Evolutionary conservation across 1,140 invertebrate species (phyloP).

Genomic region (Diabrotica virgifera): DNA sequence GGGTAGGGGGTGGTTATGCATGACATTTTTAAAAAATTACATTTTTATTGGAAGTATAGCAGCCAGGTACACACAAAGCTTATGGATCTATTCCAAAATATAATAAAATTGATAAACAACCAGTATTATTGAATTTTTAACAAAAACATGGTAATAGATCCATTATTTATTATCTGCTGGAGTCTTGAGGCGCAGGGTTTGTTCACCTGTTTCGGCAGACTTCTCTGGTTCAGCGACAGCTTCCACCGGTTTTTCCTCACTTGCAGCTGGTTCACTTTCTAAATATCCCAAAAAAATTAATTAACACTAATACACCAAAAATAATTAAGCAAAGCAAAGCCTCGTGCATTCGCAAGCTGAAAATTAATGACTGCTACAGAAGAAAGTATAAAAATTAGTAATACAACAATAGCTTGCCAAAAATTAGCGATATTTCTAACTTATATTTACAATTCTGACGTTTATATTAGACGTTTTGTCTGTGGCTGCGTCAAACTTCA

Average conservation of each 20-base stretch:
- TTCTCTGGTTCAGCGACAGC: neutral
- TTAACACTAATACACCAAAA: neutral
- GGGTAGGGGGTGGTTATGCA: no score
- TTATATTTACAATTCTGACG: no score
- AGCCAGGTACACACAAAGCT: no score
- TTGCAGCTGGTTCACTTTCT: neutral
- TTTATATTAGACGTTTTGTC: no score
- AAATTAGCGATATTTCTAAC: no score
- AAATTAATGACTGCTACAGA: neutral
- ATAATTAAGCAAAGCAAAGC: neutral
- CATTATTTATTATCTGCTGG: neutral
- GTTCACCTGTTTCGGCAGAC: neutral
- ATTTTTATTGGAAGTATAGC: no score
- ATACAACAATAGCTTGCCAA: no score
- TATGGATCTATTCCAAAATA: no score
- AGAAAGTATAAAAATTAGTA: neutral
- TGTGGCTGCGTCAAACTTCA: no score
- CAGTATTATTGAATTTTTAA: neutral
- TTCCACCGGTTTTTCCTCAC: neutral
- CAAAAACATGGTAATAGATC: neutral
- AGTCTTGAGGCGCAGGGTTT: neutral
- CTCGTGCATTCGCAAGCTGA: neutral
- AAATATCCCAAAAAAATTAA: constrained; percentile 12
- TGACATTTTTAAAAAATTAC: no score
- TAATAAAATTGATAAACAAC: neutral